These are phyloP conservation scores for Ligdia adustata DNA, from an alignment of 2,888 invertebrate genomes.

Conservation along the genomic window DNA sequence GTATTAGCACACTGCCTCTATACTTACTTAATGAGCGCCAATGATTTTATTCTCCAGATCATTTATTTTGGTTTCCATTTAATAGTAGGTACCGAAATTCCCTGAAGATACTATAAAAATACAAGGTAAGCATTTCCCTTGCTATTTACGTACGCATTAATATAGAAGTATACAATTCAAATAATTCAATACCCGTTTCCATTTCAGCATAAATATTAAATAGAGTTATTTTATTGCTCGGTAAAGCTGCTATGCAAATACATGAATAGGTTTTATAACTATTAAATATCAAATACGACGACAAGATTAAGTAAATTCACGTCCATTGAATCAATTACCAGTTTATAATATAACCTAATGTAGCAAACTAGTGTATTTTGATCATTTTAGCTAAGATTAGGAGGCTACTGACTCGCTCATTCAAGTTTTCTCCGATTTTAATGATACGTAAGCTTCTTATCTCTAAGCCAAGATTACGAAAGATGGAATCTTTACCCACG, in stretches of 20 bases:
- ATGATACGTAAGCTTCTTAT: constrained; percentile 20
- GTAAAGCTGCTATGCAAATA: constrained; percentile 4
- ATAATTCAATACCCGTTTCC: background rate
- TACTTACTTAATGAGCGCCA: no score
- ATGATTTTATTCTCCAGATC: no score
- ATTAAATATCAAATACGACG: constrained; percentile 4
- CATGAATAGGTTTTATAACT: background rate
- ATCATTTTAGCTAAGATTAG: background rate
- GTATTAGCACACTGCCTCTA: no score
- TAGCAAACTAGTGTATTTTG: background rate
- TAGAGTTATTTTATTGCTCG: constrained; percentile 3
- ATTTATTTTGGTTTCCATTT: no score
- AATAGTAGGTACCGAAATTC: no score
- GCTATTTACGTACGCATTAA: no score
- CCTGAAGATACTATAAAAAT: no score
- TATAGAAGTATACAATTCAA: background rate
- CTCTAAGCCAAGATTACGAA: constrained; percentile 9
- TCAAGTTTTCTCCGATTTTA: constrained; percentile 18
- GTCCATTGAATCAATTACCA: constrained; percentile 11
- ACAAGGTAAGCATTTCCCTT: no score
- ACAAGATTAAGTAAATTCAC: constrained; percentile 3
- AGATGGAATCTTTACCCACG: constrained; percentile 21
- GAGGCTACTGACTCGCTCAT: background rate
- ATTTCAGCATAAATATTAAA: constrained; percentile 3
- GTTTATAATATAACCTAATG: constrained; percentile 9